Conservation (phyloP, 2,797 vertebrate species). For the Gadopsis bispinosus region DNA sequence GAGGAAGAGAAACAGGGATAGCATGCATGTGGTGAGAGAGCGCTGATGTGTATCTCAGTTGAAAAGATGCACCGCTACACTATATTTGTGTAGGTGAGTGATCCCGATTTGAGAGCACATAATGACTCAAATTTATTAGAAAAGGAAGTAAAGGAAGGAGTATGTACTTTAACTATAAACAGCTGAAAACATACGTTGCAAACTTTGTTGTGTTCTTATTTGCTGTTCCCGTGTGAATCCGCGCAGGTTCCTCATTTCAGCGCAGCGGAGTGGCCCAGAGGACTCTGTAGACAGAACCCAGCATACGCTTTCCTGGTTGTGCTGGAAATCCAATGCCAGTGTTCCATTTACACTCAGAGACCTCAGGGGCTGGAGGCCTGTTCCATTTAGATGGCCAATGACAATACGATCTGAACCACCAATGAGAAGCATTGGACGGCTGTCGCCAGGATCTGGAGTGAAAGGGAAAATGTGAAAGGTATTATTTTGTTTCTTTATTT, state of each 20-base stretch:
- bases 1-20: background rate
- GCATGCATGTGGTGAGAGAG: background rate
- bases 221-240: slow-evolving; percentile 87
- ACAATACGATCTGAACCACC: slow-evolving; percentile 88
- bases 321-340: slow-evolving; percentile 90
- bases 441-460: slow-evolving; percentile 88
- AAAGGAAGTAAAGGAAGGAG: background rate
- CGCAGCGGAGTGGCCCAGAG: slow-evolving; percentile 90
- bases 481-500: slow-evolving; percentile 11
- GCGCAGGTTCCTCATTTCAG: slow-evolving; percentile 86
- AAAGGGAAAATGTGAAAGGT: background rate
- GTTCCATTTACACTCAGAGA: slow-evolving; percentile 87
- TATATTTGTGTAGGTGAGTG: background rate
- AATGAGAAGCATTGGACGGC: slow-evolving; percentile 89
- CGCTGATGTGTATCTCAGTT: background rate
- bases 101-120: slow-evolving; percentile 25
- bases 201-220: slow-evolving; percentile 87
- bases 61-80: background rate
- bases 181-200: slow-evolving; percentile 87
- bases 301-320: slow-evolving; percentile 89
- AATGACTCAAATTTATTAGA: slow-evolving; percentile 9
- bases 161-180: background rate
- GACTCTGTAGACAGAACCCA: slow-evolving; percentile 90
- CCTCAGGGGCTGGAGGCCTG: slow-evolving; percentile 82
- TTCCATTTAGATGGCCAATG: slow-evolving; percentile 90